phyloP scores from a whole-genome alignment of 1,140 invertebrate species.

The Harlomillsia oculata region DNA sequence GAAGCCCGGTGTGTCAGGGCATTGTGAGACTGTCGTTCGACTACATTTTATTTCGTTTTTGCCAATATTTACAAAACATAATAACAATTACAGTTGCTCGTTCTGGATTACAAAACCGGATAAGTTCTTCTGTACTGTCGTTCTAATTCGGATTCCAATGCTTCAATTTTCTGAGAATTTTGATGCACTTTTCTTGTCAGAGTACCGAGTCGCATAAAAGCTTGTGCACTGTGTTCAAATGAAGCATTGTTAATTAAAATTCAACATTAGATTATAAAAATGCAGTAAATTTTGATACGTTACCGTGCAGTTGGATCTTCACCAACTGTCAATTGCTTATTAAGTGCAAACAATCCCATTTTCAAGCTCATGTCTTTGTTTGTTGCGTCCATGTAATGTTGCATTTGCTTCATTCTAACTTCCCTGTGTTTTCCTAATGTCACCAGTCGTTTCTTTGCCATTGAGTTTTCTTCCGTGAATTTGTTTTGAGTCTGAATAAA shows the following conservation, averaged over 20 bases:
- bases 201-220: conserved; percentile 17
- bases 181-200: conserved; percentile 22
- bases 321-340: neutral
- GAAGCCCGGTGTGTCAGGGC: no score
- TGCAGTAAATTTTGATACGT: neutral
- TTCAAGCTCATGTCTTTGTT: neutral
- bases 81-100: no score
- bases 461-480: no score
- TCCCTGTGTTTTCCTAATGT: no score
- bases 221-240: conserved; percentile 5
- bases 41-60: no score
- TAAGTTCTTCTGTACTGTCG: conserved; percentile 26
- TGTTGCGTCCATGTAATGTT: neutral
- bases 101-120: conserved; percentile 27
- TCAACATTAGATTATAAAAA: neutral
- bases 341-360: neutral
- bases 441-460: no score
- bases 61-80: no score
- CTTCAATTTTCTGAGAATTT: conserved; percentile 18
- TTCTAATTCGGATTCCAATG: conserved; percentile 29
- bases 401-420: conserved; percentile 1
- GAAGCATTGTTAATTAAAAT: neutral
- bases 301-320: neutral
- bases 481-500: no score
- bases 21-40: no score